Evolutionary conservation across 2,888 invertebrate genomes (phyloP).

Genomic region (Dolichomitus sp.): DNA sequence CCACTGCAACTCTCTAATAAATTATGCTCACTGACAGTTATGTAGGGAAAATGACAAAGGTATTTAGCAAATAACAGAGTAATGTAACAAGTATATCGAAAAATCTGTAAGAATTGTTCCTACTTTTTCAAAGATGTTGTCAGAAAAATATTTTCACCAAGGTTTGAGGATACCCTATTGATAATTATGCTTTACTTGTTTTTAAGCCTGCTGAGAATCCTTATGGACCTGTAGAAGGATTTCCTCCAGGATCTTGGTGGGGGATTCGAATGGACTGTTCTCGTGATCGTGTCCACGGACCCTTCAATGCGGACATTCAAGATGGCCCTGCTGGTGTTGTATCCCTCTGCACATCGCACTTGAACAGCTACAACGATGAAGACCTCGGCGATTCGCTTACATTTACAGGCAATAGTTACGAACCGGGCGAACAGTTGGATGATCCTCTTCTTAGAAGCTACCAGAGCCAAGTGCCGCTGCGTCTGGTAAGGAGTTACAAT

Average conservation of each 20-base stretch:
- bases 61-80: too few species aligned
- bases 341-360: slow-evolving; percentile 80
- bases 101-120: too few species aligned
- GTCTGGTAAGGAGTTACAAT: slow-evolving; percentile 81
- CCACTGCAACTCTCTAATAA: too few species aligned
- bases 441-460: slow-evolving; percentile 79
- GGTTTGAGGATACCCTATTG: too few species aligned
- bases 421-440: slow-evolving; percentile 42
- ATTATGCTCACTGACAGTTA: too few species aligned
- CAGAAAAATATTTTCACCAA: too few species aligned
- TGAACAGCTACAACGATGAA: slow-evolving; percentile 76
- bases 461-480: slow-evolving; percentile 79
- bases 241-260: slow-evolving; percentile 83
- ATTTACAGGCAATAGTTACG: slow-evolving; percentile 76
- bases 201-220: slow-evolving; percentile 70
- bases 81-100: too few species aligned
- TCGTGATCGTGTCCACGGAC: slow-evolving; percentile 80
- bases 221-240: slow-evolving; percentile 79
- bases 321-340: slow-evolving; percentile 80
- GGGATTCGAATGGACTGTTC: slow-evolving; percentile 84
- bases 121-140: too few species aligned
- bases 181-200: slow-evolving; percentile 5
- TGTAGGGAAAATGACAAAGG: too few species aligned
- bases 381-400: slow-evolving; percentile 81
- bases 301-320: slow-evolving; percentile 78